Evolutionary conservation across 2,888 invertebrate genomes (phyloP).

Genomic region (Caenorhabditis zanzibari): DNA sequence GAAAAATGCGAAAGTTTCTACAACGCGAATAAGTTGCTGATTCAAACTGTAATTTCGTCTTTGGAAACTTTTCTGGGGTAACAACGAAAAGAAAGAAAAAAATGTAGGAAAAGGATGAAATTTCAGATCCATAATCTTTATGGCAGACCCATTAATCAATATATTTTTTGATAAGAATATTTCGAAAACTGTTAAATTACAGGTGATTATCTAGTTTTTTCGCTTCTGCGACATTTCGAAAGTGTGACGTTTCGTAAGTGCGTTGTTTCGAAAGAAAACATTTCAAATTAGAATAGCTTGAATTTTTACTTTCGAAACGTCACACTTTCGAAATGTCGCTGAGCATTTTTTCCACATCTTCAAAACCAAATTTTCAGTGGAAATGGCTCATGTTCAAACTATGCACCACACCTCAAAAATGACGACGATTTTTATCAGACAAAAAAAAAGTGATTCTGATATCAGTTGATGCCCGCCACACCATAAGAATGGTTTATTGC

Average conservation of each 20-base stretch:
- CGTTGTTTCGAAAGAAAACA: background rate
- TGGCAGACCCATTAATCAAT: conserved; percentile 36
- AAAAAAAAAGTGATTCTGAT: background rate
- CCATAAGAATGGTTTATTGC: conserved; percentile 37
- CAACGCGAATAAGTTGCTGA: conserved; percentile 2
- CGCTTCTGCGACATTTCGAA: no score
- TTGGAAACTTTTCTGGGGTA: conserved; percentile 34
- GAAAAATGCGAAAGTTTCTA: conserved; percentile 42
- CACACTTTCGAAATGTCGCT: no score
- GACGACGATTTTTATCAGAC: conserved; percentile 2
- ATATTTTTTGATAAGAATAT: conserved; percentile 46
- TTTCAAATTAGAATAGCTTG: no score
- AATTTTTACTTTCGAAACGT: no score
- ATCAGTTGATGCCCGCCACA: conserved; percentile 36
- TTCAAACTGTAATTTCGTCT: conserved; percentile 29
- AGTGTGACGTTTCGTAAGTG: no score
- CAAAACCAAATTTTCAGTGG: conserved; percentile 12
- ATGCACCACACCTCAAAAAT: background rate
- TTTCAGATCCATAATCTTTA: conserved; percentile 37
- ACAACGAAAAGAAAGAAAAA: background rate
- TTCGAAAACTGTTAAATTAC: conserved; percentile 11
- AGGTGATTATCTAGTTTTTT: conserved; percentile 7
- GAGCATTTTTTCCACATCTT: no score
- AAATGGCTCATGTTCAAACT: conserved; percentile 17
- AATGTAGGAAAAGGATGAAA: background rate